Conservation (phyloP, 2,113 vertebrate genomes). For the Malurus elegans region DNA sequence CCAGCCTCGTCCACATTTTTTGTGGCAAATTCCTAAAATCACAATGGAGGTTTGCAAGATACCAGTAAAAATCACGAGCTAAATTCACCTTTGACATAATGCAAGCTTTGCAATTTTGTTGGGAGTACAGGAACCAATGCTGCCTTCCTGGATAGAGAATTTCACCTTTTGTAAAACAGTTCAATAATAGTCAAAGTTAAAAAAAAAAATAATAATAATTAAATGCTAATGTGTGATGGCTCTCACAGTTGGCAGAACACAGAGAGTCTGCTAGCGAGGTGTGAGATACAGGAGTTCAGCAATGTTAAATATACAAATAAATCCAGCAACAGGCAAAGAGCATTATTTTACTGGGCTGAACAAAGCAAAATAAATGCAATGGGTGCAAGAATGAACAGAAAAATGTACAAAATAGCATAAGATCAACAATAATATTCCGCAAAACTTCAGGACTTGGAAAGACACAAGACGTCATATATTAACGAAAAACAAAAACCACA, state of each 20-base stretch:
- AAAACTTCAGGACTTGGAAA: neutral
- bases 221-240: neutral
- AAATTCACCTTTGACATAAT: neutral
- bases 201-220: neutral
- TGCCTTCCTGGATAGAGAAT: neutral
- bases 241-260: neutral
- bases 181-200: neutral
- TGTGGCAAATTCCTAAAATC: neutral
- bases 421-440: neutral
- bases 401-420: neutral
- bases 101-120: neutral
- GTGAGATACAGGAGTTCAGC: neutral
- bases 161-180: neutral
- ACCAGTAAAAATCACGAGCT: neutral
- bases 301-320: neutral
- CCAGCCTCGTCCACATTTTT: neutral
- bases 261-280: neutral
- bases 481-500: neutral
- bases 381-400: neutral
- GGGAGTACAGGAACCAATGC: neutral
- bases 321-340: neutral
- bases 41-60: neutral
- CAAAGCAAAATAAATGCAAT: constrained; percentile 1
- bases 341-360: neutral
- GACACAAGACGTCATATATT: neutral